Evolutionary conservation across 2,888 invertebrate species (phyloP).

Genomic region (Sturmia bella): DNA sequence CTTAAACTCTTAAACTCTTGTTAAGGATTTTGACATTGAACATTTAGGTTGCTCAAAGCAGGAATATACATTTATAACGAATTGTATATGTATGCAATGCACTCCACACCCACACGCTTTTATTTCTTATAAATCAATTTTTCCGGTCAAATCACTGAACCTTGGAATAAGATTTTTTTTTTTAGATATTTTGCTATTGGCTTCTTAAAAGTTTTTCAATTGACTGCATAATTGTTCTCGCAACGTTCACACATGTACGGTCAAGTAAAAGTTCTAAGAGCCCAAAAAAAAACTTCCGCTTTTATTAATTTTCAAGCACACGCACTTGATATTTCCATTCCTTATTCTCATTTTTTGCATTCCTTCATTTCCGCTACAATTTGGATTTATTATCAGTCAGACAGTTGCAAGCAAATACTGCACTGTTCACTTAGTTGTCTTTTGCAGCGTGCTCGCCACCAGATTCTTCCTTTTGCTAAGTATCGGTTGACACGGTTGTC

Average conservation of each 20-base stretch:
- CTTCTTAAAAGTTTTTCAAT: background rate
- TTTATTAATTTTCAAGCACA: background rate
- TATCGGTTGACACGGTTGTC: too few species aligned
- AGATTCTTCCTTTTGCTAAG: too few species aligned
- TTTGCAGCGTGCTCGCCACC: too few species aligned
- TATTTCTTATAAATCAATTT: slow-evolving; percentile 18
- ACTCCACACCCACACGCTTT: background rate
- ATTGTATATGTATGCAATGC: background rate
- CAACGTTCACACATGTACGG: background rate
- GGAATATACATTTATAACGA: background rate
- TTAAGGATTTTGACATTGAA: slow-evolving; percentile 59
- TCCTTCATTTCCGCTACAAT: too few species aligned
- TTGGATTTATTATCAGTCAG: too few species aligned
- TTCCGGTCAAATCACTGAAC: slow-evolving; percentile 61
- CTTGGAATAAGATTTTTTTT: slow-evolving; percentile 44
- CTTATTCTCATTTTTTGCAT: too few species aligned
- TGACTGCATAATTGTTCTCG: slow-evolving; percentile 2
- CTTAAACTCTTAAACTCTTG: slow-evolving; percentile 18
- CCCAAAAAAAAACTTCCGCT: background rate
- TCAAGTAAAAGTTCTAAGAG: too few species aligned
- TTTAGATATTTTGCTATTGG: background rate
- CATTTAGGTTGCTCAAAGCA: slow-evolving; percentile 17
- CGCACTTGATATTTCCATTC: too few species aligned
- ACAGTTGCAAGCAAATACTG: too few species aligned
- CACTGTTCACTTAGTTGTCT: too few species aligned